Evolutionary conservation across 2,888 invertebrate species (phyloP), one percentile per base, ranked within the genome.

Genomic region (Tubulanus polymorphus): DNA sequence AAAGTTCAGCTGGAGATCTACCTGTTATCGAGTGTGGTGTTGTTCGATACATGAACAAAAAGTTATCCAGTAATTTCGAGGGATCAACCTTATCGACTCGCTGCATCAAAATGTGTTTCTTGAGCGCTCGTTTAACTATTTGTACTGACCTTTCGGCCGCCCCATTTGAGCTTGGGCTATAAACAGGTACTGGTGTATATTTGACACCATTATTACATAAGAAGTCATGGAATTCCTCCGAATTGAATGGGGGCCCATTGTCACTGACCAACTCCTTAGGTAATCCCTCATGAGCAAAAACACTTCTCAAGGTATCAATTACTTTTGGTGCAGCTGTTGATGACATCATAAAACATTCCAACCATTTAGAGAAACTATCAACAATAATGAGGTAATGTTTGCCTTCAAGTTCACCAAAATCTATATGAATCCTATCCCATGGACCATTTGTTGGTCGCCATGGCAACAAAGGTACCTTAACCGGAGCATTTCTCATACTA

Each of bases 211-310:
- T 35, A 12, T 8, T 49, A 18, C 37, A 26, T 28, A 54, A 10
- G 49, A 54, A 54, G 3, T 28, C 10, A 3, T 35, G 15, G n/a
- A 54, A 54, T 20, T 49, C 37, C 8, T 25, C 49, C 5, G 49
- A 23, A 20, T 20, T 50, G 26, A 54, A 50, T 48, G 35, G 41
- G 12, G 49, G 54, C 27, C 54, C 54, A 49, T 54, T 54, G 27
- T 54, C 54, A 18, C 37, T 37, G 6, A 54, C 54, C 2, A 49
- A 6, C 26, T 12, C 37, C 20, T 54, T 15, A 2, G 37, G 48
- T 37, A 54, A 26, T 12, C 54, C 54, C 37, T 32, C 26, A n/a
- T 32, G 23, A 46, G 51, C 37, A 41, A 51, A 51, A 6, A 23
- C 25, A n/a, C 18, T 45, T 10, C 51, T 3, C 20, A 51, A 20